A percentile compares a stretch with the other conserved stretches of the same genome.
Evolutionary conservation across 2,113 vertebrate species (phyloP).

Genomic region (Miniopterus natalensis): DNA sequence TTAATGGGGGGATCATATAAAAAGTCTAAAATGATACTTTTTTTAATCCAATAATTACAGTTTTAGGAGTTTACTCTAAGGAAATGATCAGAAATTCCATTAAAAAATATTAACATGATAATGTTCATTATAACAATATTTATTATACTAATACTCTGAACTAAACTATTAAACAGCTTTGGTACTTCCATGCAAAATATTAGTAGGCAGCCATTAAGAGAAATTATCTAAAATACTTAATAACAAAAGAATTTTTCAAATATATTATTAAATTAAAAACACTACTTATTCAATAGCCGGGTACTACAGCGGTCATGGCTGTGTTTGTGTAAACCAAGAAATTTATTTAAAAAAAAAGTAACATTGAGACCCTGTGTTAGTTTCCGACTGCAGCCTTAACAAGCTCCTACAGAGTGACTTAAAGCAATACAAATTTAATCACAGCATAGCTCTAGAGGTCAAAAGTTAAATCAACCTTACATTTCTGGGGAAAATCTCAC

Average conservation of each 20-base stretch:
- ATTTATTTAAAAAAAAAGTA: background rate
- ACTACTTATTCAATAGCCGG: background rate
- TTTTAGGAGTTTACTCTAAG: background rate
- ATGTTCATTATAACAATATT: background rate
- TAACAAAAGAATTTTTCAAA: background rate
- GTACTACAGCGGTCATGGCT: background rate
- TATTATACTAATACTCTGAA: background rate
- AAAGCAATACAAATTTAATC: background rate
- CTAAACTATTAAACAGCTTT: background rate
- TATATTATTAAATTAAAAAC: background rate
- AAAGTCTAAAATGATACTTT: background rate
- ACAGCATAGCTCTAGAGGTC: background rate
- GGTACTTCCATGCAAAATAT: background rate
- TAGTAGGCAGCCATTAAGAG: background rate
- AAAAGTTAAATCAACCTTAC: background rate
- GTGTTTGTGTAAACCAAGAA: background rate
- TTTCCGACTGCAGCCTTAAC: background rate
- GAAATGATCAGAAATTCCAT: background rate
- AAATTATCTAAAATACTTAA: background rate
- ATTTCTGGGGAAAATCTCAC: background rate
- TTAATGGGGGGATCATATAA: background rate
- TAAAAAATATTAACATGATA: background rate
- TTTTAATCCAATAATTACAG: background rate
- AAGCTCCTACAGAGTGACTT: background rate
- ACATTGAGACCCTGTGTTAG: background rate